Conservation (phyloP, 2,888 invertebrate genomes). For the Muschampia plurimacula region DNA sequence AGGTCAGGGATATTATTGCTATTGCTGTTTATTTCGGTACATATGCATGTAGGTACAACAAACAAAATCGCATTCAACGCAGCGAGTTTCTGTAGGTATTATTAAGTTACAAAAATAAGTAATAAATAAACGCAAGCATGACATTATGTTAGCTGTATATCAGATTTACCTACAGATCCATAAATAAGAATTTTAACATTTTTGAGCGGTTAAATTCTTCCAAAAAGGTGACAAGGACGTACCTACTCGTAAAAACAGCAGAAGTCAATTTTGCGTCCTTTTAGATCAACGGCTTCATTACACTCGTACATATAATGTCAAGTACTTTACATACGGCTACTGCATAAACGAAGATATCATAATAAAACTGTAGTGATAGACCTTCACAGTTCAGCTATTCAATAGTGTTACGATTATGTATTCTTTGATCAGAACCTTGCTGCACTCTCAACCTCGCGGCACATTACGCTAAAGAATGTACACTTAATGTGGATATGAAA, state of each 20-base stretch:
- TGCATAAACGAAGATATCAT: background rate
- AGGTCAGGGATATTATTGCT: too few relatives aligned
- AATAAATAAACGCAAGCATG: conserved; percentile 18
- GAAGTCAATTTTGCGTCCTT: background rate
- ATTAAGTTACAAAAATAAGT: too few relatives aligned
- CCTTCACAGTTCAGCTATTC: conserved; percentile 10
- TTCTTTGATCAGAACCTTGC: conserved; percentile 14
- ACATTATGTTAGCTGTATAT: conserved; percentile 3
- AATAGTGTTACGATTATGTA: background rate
- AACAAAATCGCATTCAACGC: too few relatives aligned
- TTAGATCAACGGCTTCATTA: background rate
- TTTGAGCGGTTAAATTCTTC: background rate
- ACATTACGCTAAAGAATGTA: conserved; percentile 26
- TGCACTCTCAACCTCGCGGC: background rate
- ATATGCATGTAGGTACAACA: too few relatives aligned
- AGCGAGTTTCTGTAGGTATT: too few relatives aligned
- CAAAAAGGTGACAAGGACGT: conserved; percentile 13
- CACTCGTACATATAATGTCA: conserved; percentile 10
- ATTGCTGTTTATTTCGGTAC: too few relatives aligned
- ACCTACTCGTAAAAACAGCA: background rate
- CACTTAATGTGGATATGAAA: conserved; percentile 13
- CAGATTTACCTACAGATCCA: background rate
- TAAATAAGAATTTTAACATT: conserved; percentile 5
- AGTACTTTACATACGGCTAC: conserved; percentile 7
- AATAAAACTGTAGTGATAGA: conserved; percentile 3